phyloP scores from a whole-genome alignment of 1,140 invertebrate genomes.

The Caenorhabditis latens region DNA sequence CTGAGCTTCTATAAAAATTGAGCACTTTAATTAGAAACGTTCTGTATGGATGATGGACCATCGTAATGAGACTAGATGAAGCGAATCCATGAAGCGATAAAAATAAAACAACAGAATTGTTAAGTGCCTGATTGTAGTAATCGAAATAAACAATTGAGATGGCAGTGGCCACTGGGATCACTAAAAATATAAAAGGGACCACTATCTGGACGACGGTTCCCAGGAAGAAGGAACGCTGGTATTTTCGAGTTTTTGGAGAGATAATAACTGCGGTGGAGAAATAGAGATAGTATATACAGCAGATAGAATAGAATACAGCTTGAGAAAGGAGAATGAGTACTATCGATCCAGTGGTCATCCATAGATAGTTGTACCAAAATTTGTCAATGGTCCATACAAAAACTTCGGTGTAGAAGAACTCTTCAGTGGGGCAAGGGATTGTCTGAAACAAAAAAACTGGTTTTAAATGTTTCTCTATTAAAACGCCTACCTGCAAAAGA shows the following conservation, averaged over 20 bases:
- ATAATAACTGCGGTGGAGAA: background rate
- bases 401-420: slow-evolving; percentile 8
- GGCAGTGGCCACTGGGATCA: background rate
- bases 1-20: background rate
- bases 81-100: slow-evolving; percentile 26
- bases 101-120: background rate
- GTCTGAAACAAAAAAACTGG: background rate
- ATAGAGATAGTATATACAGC: background rate
- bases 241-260: slow-evolving; percentile 14
- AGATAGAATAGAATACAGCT: background rate
- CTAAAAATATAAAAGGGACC: background rate
- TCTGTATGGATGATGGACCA: too few relatives aligned
- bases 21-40: background rate
- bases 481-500: background rate
- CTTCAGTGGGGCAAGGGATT: slow-evolving; percentile 26
- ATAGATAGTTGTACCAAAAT: slow-evolving; percentile 1
- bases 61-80: background rate
- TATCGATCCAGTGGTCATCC: background rate
- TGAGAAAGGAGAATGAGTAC: background rate
- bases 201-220: background rate
- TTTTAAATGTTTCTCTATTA: too few relatives aligned
- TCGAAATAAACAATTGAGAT: background rate
- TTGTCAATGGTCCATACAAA: background rate
- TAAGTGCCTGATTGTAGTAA: slow-evolving; percentile 12
- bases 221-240: background rate